Percentiles rank a stretch among this genome's conserved stretches.
These are phyloP conservation scores for Scaptomyza reducta DNA, from an alignment of 2,888 invertebrate genomes.

Conservation along the genomic window DNA sequence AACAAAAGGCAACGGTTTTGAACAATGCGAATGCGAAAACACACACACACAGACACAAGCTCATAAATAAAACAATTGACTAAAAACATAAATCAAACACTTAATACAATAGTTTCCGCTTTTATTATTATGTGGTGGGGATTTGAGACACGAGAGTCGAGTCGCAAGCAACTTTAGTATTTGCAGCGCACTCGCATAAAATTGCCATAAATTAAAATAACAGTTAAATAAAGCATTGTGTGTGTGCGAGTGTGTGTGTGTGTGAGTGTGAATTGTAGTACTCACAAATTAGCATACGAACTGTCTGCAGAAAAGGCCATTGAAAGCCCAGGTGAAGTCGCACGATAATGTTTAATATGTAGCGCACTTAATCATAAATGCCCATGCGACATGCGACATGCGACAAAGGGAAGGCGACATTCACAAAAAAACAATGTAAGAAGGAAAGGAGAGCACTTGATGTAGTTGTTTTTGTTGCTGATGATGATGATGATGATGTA, in stretches of 20 bases:
- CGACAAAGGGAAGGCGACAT: conserved; percentile 23
- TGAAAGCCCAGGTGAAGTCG: conserved; percentile 74
- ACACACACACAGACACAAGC: conserved; percentile 26
- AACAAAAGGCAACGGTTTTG: conserved; percentile 16
- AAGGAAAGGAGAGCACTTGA: too few relatives aligned
- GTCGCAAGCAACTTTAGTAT: conserved; percentile 36
- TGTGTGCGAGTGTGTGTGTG: conserved; percentile 26
- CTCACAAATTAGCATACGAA: conserved; percentile 77
- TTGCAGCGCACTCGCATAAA: conserved; percentile 75
- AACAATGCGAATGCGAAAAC: conserved; percentile 39
- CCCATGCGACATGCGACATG: conserved; percentile 72
- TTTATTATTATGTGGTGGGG: conserved; percentile 76
- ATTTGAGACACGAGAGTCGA: background rate
- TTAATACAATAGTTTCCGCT: conserved; percentile 80
- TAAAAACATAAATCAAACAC: conserved; percentile 78
- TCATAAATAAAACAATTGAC: conserved; percentile 80
- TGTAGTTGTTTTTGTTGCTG: too few relatives aligned
- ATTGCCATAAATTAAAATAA: conserved; percentile 80
- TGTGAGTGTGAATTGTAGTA: conserved; percentile 32
- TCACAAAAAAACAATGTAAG: too few relatives aligned
- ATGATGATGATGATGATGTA: conserved; percentile 11
- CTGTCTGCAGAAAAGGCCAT: conserved; percentile 70
- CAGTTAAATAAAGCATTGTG: conserved; percentile 72
- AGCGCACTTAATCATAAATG: conserved; percentile 80
- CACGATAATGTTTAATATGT: conserved; percentile 73